Conservation (phyloP, 2,797 vertebrate genomes). For the Danio albolineatus region DNA sequence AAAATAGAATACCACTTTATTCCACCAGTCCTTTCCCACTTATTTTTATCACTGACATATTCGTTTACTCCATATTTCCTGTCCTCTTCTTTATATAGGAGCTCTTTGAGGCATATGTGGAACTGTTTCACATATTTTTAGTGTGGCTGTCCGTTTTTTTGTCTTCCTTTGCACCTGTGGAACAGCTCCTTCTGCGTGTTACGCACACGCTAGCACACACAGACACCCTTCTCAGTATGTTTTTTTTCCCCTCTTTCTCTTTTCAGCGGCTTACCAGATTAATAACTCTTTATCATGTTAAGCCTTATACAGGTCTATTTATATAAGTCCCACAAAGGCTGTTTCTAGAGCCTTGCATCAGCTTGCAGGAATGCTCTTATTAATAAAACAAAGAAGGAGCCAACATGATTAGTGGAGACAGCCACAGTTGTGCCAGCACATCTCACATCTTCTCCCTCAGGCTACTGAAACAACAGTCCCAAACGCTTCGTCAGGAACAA, state of each 20-base stretch:
- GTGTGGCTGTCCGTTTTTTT: neutral
- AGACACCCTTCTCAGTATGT: slow-evolving; percentile 14
- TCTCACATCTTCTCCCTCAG: slow-evolving; percentile 53
- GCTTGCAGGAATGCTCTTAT: slow-evolving; percentile 83
- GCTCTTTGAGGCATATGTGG: slow-evolving; percentile 18
- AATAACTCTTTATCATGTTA: slow-evolving; percentile 83
- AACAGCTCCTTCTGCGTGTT: slow-evolving; percentile 47
- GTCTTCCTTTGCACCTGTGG: slow-evolving; percentile 49
- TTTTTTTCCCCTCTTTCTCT: slow-evolving; percentile 50
- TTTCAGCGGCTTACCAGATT: slow-evolving; percentile 81
- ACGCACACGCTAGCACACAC: slow-evolving; percentile 36
- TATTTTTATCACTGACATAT: slow-evolving; percentile 5
- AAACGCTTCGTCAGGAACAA: slow-evolving; percentile 19
- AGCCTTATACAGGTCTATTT: slow-evolving; percentile 84
- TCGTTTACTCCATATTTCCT: slow-evolving; percentile 17
- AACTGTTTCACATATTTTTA: slow-evolving; percentile 32
- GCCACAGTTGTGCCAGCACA: slow-evolving; percentile 57
- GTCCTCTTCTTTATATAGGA: slow-evolving; percentile 23
- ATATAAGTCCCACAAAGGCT: slow-evolving; percentile 78
- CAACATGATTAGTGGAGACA: slow-evolving; percentile 70
- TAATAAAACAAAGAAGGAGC: slow-evolving; percentile 81
- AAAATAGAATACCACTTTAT: slow-evolving; percentile 43
- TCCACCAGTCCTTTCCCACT: slow-evolving; percentile 13
- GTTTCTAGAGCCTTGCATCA: slow-evolving; percentile 84
- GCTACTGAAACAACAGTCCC: slow-evolving; percentile 54